Base-by-base conservation (phyloP, 2,113 vertebrate species). In the Hydrochoerus hydrochaeris region DNA sequence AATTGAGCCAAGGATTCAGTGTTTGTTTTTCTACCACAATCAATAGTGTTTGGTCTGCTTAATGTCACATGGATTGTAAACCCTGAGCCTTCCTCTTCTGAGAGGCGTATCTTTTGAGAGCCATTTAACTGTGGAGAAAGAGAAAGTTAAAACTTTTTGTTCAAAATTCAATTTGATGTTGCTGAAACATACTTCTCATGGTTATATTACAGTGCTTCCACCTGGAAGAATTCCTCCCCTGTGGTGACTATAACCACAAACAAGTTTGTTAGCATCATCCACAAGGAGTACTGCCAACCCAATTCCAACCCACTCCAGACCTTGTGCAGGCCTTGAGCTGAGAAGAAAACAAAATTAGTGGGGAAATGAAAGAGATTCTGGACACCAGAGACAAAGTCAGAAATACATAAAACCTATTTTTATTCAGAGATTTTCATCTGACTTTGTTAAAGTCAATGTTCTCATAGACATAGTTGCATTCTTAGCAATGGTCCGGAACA, bases 1-100 rank as follows among this genome's bases (percentile, higher is more conserved):
- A 88, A 94, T 80, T 11, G 65, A 85, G 87, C 71, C 60, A 49
- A 58, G 32, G 81, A 69, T 38, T 78, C 1, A 1, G 63, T 88
- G 84, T 89, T 96, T 95, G 60, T 96, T 97, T 94, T 89, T 93
- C 82, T 38, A 46, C 84, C 69, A 20, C 54, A 58, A 90, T 97
- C 96, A 57, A 49, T 96, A 92, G 87, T 60, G 65, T 91, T 88
- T 85, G 85, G 46, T 92, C 95, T 88, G 57, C 91, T 88, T 93
- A 94, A 69, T 73, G 91, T 77, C 78, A 90, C 75, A 88, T 0
- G 2, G 28, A 44, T 49, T 82, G 88, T 80, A 91, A 92, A 85
- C 58, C 46, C 85, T 1, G 17, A 83, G 84, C 17, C 46, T 85
- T 30, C 44, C 44, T 67, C 54, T 69, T 88, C 65, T 7, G 17